Percentiles rank a stretch among this genome's conserved stretches.
Conservation (phyloP, 2,797 vertebrate species). For the Artibeus jamaicensis region DNA sequence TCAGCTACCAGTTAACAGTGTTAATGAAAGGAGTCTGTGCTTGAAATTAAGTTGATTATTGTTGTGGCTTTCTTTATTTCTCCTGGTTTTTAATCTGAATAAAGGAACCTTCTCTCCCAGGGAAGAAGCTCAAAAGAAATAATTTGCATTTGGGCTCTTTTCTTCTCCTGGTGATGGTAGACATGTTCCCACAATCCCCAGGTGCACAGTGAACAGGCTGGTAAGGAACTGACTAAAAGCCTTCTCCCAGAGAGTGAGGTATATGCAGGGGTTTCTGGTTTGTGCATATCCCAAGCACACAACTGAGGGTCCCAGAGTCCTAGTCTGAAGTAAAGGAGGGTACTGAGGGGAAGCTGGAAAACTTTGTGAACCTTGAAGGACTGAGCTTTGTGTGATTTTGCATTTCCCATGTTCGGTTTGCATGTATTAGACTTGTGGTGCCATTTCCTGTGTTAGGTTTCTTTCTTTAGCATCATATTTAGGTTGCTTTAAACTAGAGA, state of each 20-base stretch:
- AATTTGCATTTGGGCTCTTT: not conserved
- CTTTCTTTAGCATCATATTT: not conserved
- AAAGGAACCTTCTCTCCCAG: not conserved
- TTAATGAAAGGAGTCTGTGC: not conserved
- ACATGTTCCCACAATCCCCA: not conserved
- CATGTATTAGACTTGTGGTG: not conserved
- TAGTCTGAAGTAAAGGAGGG: too few species aligned
- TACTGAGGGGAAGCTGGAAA: not conserved
- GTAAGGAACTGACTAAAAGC: not conserved
- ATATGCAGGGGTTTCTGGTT: not conserved
- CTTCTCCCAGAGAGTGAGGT: not conserved
- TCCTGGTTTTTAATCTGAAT: not conserved
- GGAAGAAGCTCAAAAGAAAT: not conserved
- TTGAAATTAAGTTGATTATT: not conserved
- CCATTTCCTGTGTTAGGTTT: not conserved
- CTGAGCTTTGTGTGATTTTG: not conserved
- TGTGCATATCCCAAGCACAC: not conserved
- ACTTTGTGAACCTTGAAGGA: not conserved
- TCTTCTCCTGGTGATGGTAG: not conserved
- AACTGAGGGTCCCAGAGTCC: not conserved
- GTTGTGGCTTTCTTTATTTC: not conserved
- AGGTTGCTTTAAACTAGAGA: not conserved
- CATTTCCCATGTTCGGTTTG: not conserved
- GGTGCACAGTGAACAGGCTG: not conserved
- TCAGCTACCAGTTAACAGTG: not conserved